Conservation (phyloP, 2,888 invertebrate genomes). For the Oxystoma pomonae region DNA sequence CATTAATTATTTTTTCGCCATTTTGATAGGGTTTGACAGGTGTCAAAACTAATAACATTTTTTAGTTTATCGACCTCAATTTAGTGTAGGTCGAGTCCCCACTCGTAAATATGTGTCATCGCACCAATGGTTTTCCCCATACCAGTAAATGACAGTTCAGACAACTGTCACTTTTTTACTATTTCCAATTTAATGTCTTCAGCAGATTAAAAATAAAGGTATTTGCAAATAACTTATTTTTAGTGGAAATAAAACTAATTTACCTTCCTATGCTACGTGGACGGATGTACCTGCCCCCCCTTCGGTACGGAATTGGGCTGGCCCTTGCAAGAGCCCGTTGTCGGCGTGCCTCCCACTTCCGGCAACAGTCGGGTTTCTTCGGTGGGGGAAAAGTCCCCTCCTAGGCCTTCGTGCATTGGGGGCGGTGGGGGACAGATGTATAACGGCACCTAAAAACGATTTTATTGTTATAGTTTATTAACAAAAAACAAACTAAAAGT, state of each 20-base stretch:
- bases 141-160: no score
- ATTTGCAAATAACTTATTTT: neutral
- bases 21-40: no score
- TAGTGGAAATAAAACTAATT: no score
- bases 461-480: no score
- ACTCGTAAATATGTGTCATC: no score
- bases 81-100: no score
- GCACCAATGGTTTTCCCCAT: no score
- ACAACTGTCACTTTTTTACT: no score
- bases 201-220: neutral
- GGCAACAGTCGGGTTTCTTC: slow-evolving; percentile 50
- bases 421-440: slow-evolving; percentile 54
- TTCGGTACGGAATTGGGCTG: slow-evolving; percentile 41
- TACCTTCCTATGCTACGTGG: slow-evolving; percentile 49
- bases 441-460: slow-evolving; percentile 42
- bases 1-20: no score
- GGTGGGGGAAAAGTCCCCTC: slow-evolving; percentile 45
- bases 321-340: slow-evolving; percentile 18
- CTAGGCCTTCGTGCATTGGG: slow-evolving; percentile 46
- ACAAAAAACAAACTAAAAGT: no score
- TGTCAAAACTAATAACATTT: no score
- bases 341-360: slow-evolving; percentile 16
- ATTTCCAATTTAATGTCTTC: neutral
- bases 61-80: no score
- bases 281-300: slow-evolving; percentile 38